Conservation (phyloP, 1,140 invertebrate genomes). For the Tetramorium parvispinum region DNA sequence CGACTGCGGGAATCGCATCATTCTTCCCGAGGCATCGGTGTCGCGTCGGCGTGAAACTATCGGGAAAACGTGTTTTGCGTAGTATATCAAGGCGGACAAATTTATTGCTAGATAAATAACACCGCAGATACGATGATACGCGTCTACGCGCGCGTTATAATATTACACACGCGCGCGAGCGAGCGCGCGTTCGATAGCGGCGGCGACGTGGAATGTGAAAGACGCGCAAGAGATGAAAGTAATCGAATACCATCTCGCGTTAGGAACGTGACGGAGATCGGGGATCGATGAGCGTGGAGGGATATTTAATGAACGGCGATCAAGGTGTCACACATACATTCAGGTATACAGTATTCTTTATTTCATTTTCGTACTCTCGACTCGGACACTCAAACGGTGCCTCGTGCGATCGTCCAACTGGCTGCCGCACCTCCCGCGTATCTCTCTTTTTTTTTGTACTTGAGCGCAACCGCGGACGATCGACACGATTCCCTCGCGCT, state of each 20-base stretch:
- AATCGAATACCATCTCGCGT: conserved; percentile 73
- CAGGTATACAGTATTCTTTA: conserved; percentile 73
- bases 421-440: neutral
- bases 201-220: conserved; percentile 58
- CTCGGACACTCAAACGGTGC: conserved; percentile 44
- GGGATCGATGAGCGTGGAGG: conserved; percentile 67
- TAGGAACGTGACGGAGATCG: conserved; percentile 45
- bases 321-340: conserved; percentile 53
- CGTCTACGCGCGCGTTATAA: conserved; percentile 23
- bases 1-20: conserved; percentile 29
- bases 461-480: conserved; percentile 27
- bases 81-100: conserved; percentile 68
- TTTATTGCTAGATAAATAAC: conserved; percentile 73
- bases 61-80: conserved; percentile 64
- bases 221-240: conserved; percentile 70
- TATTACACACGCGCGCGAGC: conserved; percentile 30
- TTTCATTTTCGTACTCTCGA: conserved; percentile 65
- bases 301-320: conserved; percentile 71
- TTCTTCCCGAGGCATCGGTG: conserved; percentile 32
- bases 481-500: neutral
- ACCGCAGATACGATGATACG: conserved; percentile 44
- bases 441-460: conserved; percentile 16
- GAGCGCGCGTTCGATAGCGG: conserved; percentile 16
- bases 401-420: neutral
- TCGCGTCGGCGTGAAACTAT: conserved; percentile 64